Conservation (phyloP, 2,888 invertebrate species). For the Griposia aprilina region DNA sequence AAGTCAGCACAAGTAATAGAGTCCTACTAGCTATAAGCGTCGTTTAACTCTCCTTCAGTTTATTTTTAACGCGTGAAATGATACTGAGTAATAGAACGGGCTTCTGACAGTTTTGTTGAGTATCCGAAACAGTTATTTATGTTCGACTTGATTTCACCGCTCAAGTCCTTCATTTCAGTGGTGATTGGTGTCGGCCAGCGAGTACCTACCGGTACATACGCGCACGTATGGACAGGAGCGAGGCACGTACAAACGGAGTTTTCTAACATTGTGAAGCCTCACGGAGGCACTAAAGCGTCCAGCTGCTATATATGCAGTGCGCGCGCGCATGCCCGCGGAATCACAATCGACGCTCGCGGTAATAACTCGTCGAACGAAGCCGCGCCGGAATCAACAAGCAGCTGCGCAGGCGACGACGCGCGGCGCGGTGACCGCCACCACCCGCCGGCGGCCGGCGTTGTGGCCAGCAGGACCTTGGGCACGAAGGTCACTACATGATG, state of each 20-base stretch:
- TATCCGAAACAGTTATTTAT: conserved; percentile 7
- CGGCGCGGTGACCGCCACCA: conserved; percentile 9
- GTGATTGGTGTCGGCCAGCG: conserved; percentile 23
- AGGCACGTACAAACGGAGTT: conserved; percentile 68
- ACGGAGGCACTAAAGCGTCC: conserved; percentile 66
- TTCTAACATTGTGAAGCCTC: conserved; percentile 71
- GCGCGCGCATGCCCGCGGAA: conserved; percentile 74
- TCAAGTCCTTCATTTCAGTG: conserved; percentile 11
- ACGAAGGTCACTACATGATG: conserved; percentile 43
- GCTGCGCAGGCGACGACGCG: conserved; percentile 52
- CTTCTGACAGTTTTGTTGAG: neutral
- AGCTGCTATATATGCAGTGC: conserved; percentile 71
- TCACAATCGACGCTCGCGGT: conserved; percentile 79
- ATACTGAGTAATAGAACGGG: neutral
- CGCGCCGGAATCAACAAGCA: conserved; percentile 76
- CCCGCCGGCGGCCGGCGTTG: conserved; percentile 29
- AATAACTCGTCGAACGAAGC: conserved; percentile 79
- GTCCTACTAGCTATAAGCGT: neutral
- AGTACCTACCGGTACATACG: conserved; percentile 46
- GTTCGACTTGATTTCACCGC: conserved; percentile 8
- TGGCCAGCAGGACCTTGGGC: conserved; percentile 52
- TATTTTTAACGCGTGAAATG: neutral
- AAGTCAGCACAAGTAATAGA: neutral
- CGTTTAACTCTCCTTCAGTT: neutral
- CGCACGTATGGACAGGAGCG: conserved; percentile 67